Evolutionary conservation across 2,113 vertebrate species (phyloP), one percentile per base, ranked within the genome.

Genomic region (Sterna hirundo): DNA sequence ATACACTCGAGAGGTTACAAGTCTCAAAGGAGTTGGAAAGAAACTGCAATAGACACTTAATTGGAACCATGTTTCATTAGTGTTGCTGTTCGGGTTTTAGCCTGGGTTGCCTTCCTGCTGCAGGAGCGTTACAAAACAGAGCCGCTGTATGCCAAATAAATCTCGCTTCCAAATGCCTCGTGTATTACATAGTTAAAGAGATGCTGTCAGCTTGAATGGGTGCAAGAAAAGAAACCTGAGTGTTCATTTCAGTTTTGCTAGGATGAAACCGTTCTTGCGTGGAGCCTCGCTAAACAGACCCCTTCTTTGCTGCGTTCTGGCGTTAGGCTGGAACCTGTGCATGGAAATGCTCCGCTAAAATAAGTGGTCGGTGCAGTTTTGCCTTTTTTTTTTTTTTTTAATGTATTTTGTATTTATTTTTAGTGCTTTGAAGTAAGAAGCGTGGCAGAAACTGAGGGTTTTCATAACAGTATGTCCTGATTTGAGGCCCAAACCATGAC

Each of bases 61-160:
- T 97, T 96, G 93, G 95, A 91, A 68, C 64, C 83, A 38, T 9
- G 2, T 81, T 92, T 94, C 83, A 88, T 95, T 94, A 95, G 78
- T 15, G 30, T 38, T 11, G n/a, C 84, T 29, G 40, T 8, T 74
- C 3, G n/a, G 46, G 51, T 52, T 18, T 60, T 83, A 89, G 84
- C 18, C 68, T 12, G 86, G 65, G 38, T 18, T 81, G 58, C 22
- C 86, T 68, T 60, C 66, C 86, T 55, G 69, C 85, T 12, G 42
- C 1, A 70, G 86, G 66, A 40, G 13, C 25, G 69, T 72, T 42
- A 36, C 85, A 80, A 61, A 85, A 36, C 93, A 18, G 70, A 68
- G 89, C 83, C 89, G 87, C 91, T 54, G 22, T 9, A 15, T 69
- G 91, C 90, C 88, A 83, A 6, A 42, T 34, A 54, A 94, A 88